Conservation (phyloP, 2,797 vertebrate genomes). For the Enteromius paludinosus region DNA sequence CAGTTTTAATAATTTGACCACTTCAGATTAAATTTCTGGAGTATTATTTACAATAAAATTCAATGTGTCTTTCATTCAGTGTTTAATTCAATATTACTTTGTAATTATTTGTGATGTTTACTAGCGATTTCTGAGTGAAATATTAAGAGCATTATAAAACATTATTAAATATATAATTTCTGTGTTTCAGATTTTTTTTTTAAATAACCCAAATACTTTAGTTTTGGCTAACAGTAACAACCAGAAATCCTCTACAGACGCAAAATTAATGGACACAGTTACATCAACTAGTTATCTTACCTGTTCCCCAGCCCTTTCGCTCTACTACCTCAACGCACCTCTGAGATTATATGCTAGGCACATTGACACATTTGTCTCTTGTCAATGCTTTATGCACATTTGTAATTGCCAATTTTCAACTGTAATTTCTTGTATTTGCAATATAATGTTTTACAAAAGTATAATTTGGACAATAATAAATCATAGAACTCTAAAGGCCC, state of each 20-base stretch:
- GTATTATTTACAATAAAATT: background rate
- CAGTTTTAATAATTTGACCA: background rate
- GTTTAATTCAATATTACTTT: background rate
- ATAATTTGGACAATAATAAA: background rate
- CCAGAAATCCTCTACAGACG: background rate
- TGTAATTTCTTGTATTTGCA: background rate
- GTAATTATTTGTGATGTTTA: background rate
- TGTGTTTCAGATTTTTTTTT: background rate
- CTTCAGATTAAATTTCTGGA: background rate
- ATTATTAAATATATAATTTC: background rate
- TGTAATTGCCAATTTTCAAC: background rate
- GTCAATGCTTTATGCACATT: background rate
- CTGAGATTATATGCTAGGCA: background rate
- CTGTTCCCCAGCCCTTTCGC: background rate
- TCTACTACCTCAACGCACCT: background rate
- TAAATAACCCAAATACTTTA: background rate
- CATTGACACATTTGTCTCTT: too few species aligned
- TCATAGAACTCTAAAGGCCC: background rate
- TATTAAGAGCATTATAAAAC: background rate
- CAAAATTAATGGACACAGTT: background rate
- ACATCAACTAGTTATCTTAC: background rate
- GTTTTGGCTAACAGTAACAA: background rate
- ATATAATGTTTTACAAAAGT: background rate
- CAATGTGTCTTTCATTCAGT: background rate
- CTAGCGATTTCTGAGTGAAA: background rate